Evolutionary conservation across 2,797 vertebrate genomes (phyloP).

Genomic region (Microchirus variegatus): DNA sequence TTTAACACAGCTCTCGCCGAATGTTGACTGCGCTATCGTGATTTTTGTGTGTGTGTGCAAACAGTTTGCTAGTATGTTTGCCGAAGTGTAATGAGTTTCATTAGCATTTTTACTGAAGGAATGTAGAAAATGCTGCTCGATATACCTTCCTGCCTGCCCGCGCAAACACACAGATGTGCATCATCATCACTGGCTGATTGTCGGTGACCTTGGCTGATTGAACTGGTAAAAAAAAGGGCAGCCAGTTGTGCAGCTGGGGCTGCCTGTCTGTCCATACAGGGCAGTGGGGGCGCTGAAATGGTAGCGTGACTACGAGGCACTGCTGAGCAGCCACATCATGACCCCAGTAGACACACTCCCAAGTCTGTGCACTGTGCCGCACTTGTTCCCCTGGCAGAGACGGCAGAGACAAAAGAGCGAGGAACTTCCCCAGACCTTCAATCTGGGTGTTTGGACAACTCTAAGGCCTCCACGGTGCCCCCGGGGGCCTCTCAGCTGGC

Average conservation of each 20-base stretch:
- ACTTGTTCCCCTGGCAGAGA: conserved; percentile 77
- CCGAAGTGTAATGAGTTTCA: conserved; percentile 6
- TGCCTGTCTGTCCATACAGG: conserved; percentile 41
- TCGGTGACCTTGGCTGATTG: conserved; percentile 74
- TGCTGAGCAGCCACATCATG: conserved; percentile 51
- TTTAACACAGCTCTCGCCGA: conserved; percentile 41
- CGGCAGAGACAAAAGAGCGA: conserved; percentile 59
- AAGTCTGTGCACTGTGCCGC: conserved; percentile 71
- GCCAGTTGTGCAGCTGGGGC: conserved; percentile 68
- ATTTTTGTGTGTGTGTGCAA: background rate
- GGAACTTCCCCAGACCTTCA: conserved; percentile 73
- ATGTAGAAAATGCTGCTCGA: conserved; percentile 22
- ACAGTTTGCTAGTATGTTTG: conserved; percentile 1
- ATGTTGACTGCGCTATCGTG: conserved; percentile 8
- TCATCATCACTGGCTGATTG: conserved; percentile 73
- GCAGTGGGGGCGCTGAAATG: conserved; percentile 49
- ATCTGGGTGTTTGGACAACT: conserved; percentile 81
- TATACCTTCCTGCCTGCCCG: conserved; percentile 50
- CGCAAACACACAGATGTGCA: conserved; percentile 73
- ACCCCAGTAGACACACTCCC: conserved; percentile 62
- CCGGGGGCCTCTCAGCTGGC: conserved; percentile 65
- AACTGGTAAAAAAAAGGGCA: conserved; percentile 69
- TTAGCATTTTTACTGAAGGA: conserved; percentile 35
- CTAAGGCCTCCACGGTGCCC: conserved; percentile 64
- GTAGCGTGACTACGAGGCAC: conserved; percentile 70